A percentile compares a stretch with the other conserved stretches of the same genome.
Evolutionary conservation across 2,888 invertebrate species (phyloP).

Genomic region (Torymus aiolomorphi): DNA sequence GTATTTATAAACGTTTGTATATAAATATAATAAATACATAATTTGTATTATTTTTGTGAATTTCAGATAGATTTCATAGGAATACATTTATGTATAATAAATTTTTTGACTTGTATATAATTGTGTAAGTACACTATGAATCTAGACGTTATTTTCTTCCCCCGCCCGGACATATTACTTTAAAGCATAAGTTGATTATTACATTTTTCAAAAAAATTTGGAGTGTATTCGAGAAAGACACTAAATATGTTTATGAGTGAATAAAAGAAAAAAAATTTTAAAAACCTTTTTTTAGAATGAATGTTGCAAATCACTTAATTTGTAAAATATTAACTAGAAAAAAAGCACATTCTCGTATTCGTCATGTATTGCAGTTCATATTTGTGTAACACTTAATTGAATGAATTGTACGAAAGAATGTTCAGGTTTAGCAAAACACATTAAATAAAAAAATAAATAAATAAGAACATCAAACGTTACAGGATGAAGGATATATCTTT

Average conservation of each 20-base stretch:
- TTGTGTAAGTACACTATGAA: conserved; percentile 10
- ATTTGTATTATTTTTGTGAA: conserved; percentile 40
- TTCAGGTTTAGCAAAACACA: conserved; percentile 48
- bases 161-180: background rate
- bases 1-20: conserved; percentile 41
- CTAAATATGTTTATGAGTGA: background rate
- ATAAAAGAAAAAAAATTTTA: conserved; percentile 20
- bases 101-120: conserved; percentile 45
- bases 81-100: conserved; percentile 26
- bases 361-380: conserved; percentile 44
- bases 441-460: conserved; percentile 19
- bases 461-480: conserved; percentile 11
- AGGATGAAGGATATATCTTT: conserved; percentile 55
- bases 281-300: conserved; percentile 25
- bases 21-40: conserved; percentile 26
- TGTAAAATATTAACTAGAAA: conserved; percentile 37
- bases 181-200: conserved; percentile 20
- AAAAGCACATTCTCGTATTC: conserved; percentile 38
- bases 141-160: conserved; percentile 12
- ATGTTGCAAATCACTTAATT: conserved; percentile 27
- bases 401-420: conserved; percentile 50
- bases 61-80: conserved; percentile 40
- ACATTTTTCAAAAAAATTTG: conserved; percentile 33
- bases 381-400: conserved; percentile 56
- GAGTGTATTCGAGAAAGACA: conserved; percentile 12